These are phyloP conservation scores for Festucalex cinctus DNA, from an alignment of 2,113 vertebrate species.

Conservation along the genomic window DNA sequence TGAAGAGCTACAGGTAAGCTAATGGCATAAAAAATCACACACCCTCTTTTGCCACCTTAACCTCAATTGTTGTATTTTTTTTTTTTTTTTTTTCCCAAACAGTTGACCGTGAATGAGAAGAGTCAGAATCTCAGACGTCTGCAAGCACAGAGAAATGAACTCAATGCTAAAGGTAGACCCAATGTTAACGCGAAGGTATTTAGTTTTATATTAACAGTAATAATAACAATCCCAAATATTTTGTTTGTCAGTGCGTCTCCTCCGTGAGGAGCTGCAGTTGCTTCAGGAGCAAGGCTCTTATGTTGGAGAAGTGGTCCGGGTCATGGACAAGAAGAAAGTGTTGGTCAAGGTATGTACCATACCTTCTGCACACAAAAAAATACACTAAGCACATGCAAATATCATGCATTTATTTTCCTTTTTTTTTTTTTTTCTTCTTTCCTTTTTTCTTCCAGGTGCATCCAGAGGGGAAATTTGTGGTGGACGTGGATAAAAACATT, in stretches of 20 bases:
- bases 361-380: neutral
- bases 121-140: constrained; percentile 94
- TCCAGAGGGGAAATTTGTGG: constrained; percentile 96
- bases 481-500: constrained; percentile 98
- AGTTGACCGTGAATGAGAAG: constrained; percentile 96
- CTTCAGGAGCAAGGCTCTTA: constrained; percentile 98
- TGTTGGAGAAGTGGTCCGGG: constrained; percentile 94
- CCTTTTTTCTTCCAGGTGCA: constrained; percentile 84
- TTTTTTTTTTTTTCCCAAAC: constrained; percentile 26
- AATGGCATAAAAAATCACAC: no score
- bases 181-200: neutral
- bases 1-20: constrained; percentile 92
- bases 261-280: constrained; percentile 94
- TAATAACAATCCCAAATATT: neutral
- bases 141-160: constrained; percentile 94
- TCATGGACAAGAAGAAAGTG: constrained; percentile 99
- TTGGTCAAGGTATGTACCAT: constrained; percentile 84
- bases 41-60: neutral
- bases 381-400: neutral
- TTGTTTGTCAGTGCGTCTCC: constrained; percentile 79
- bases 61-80: constrained; percentile 13
- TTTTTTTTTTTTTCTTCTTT: no score
- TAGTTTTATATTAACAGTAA: neutral
- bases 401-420: neutral
- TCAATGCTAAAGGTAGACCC: constrained; percentile 90